Evolutionary conservation across 1,140 invertebrate genomes (phyloP).

Genomic region (Hycleus phaleratus): DNA sequence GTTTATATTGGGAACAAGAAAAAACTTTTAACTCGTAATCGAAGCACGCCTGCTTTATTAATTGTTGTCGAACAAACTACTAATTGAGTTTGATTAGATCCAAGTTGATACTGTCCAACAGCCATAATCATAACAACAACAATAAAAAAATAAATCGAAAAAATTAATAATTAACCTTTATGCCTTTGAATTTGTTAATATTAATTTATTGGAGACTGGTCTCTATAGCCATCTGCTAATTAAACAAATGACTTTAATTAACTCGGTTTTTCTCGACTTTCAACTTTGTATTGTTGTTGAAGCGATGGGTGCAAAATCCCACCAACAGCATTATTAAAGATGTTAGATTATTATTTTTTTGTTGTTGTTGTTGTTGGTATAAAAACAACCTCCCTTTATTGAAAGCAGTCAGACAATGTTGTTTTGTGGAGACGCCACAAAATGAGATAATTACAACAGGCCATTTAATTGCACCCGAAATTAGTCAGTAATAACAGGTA

Average conservation of each 20-base stretch:
- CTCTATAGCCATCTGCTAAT: slow-evolving; percentile 1
- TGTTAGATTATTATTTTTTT: no score
- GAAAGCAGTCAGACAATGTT: slow-evolving; percentile 17
- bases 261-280: slow-evolving; percentile 3
- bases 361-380: no score
- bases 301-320: background rate
- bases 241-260: slow-evolving; percentile 14
- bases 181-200: no score
- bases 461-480: slow-evolving; percentile 37
- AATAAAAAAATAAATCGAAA: no score
- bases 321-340: no score
- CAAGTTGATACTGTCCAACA: no score
- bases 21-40: slow-evolving; percentile 21
- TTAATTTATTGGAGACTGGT: no score
- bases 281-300: background rate
- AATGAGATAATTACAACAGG: slow-evolving; percentile 37
- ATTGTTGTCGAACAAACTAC: slow-evolving; percentile 3
- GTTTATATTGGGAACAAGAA: slow-evolving; percentile 20
- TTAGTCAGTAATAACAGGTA: slow-evolving; percentile 36
- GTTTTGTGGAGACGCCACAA: slow-evolving; percentile 33
- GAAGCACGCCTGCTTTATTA: slow-evolving; percentile 3
- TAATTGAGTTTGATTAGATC: slow-evolving; percentile 1
- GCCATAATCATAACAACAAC: no score
- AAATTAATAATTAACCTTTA: no score
- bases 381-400: no score